phyloP scores from a whole-genome alignment of 2,888 invertebrate species.

The Branchellion lobata region DNA sequence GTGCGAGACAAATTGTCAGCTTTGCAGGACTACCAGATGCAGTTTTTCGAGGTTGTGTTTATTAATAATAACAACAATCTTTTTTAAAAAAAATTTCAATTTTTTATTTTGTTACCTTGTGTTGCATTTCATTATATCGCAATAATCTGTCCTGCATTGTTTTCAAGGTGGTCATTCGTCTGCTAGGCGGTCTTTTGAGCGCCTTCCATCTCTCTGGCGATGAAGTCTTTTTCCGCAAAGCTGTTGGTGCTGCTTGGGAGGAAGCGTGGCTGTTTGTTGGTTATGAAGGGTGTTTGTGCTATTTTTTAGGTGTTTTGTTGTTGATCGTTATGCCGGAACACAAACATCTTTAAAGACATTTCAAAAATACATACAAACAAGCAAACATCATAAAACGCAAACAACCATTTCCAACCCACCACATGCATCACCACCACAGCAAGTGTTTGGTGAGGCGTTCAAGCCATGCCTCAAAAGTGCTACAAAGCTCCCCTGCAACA shows the following conservation, averaged over 20 bases:
- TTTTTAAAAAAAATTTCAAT: too few species aligned
- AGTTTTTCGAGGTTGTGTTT: slow-evolving; percentile 73
- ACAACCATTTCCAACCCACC: too few species aligned
- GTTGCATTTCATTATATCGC: too few species aligned
- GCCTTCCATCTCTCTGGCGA: slow-evolving; percentile 88
- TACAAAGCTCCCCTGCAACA: slow-evolving; percentile 81
- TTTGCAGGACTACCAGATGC: slow-evolving; percentile 52
- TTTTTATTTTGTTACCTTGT: too few species aligned
- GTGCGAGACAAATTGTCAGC: slow-evolving; percentile 77
- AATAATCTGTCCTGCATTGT: too few species aligned
- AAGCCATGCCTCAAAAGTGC: slow-evolving; percentile 76
- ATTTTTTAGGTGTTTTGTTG: too few species aligned
- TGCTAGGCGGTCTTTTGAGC: slow-evolving; percentile 84
- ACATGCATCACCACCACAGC: slow-evolving; percentile 48
- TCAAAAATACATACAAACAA: neutral
- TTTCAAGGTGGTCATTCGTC: slow-evolving; percentile 81
- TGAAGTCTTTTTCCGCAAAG: slow-evolving; percentile 80
- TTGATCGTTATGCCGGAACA: too few species aligned
- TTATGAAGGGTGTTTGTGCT: too few species aligned
- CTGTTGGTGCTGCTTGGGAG: slow-evolving; percentile 65
- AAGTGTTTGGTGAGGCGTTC: slow-evolving; percentile 79
- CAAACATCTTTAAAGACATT: neutral
- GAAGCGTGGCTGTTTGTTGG: too few species aligned
- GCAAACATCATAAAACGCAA: neutral
- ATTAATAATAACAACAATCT: too few species aligned